Percentiles rank a stretch among this genome's conserved stretches.
phyloP scores from a whole-genome alignment of 2,888 invertebrate species.

The Gortyna flavago region DNA sequence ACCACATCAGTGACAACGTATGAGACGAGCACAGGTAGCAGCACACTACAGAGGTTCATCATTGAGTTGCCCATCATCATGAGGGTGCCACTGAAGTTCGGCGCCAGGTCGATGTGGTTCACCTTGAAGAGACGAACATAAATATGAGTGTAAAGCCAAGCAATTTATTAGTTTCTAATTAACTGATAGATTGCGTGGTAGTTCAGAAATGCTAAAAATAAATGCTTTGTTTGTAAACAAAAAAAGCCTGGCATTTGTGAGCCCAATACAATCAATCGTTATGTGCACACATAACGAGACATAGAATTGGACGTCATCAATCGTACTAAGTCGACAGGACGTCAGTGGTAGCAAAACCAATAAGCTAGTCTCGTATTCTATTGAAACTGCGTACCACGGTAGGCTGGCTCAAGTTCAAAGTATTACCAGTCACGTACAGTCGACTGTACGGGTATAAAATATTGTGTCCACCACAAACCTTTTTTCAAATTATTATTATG shows the following conservation, averaged over 20 bases:
- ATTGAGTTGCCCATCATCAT: constrained; percentile 94
- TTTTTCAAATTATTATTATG: too few relatives aligned
- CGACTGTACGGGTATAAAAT: background rate
- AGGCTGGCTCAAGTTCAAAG: background rate
- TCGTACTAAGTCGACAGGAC: background rate
- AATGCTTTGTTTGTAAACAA: background rate
- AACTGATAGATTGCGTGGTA: background rate
- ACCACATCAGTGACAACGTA: constrained; percentile 92
- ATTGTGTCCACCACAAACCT: too few relatives aligned
- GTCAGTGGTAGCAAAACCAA: background rate
- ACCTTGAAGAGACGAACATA: constrained; percentile 79
- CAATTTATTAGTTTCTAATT: background rate
- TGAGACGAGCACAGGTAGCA: constrained; percentile 92
- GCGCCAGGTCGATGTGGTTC: constrained; percentile 95
- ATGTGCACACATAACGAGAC: too few relatives aligned
- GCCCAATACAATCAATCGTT: background rate
- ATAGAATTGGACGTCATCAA: background rate
- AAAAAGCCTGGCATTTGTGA: background rate
- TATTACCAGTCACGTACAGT: background rate
- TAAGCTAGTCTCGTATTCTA: background rate
- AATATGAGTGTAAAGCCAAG: background rate
- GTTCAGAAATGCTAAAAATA: background rate
- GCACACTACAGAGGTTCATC: constrained; percentile 91
- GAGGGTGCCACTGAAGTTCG: constrained; percentile 93
- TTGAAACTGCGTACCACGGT: background rate